Base-by-base conservation (phyloP, 2,888 invertebrate genomes). In the Dromius quadrimaculatus region DNA sequence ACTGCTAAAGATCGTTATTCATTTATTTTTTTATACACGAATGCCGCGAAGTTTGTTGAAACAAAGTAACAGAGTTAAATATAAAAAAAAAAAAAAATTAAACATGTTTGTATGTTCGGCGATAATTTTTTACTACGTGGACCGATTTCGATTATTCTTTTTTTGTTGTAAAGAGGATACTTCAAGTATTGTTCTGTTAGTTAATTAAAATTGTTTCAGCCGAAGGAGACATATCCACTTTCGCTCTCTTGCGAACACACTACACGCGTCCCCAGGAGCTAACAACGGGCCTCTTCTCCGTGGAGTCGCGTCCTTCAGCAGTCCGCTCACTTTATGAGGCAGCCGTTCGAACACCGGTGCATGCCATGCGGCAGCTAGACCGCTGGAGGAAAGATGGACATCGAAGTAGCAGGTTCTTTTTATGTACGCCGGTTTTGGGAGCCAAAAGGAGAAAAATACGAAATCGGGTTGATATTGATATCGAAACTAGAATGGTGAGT, bases 201-300 rank as follows among this genome's bases (percentile, higher is more conserved):
- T n/a, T n/a, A n/a, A n/a, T n/a, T n/a, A n/a, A n/a, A n/a, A n/a
- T 83, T 83, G 80, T 91, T 90, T 62, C 89, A 95, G 95, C 95
- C 83, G 95, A 94, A 86, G 92, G 95, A 80, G 94, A 95, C 87
- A 91, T 96, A 84, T 91, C 91, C 79, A 89, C 91, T 81, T 95
- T 95, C 87, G 93, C 93, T 76, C 82, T 88, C 77, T 88, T 90
- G 81, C 92, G 90, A 84, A 86, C 88, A 76, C 92, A 94, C 85
- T 94, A 89, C 85, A 87, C 86, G 81, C 87, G 90, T 76, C 86
- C 87, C 79, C 89, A 90, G 81, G 87, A 88, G 77, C 87, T 90
- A 80, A 87, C 87, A 79, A 88, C 90, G 77, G 87, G 88, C 77
- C 87, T 95, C 76, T 95, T 96, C 84, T 89, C 89, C 74, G 84